These are phyloP conservation scores for Nycticryphes semicollaris DNA, from an alignment of 2,113 vertebrate genomes.

Conservation along the genomic window DNA sequence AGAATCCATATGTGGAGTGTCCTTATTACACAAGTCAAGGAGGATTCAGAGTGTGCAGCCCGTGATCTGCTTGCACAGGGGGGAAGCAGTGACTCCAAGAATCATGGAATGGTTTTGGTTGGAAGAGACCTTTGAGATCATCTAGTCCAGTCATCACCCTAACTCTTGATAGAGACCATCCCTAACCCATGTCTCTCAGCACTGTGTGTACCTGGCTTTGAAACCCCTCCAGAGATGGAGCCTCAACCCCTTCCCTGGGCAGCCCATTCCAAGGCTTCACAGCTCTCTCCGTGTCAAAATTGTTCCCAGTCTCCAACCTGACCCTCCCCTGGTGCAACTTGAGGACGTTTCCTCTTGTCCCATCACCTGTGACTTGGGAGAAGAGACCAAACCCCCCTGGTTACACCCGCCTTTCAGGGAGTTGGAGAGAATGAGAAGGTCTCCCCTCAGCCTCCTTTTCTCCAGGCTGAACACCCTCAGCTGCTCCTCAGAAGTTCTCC, in stretches of 20 bases:
- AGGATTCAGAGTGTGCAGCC: not conserved
- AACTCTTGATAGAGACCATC: not conserved
- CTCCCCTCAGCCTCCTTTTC: not conserved
- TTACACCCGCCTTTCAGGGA: not conserved
- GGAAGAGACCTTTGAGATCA: not conserved
- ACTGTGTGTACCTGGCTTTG: not conserved
- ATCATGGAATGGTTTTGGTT: not conserved
- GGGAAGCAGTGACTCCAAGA: not conserved
- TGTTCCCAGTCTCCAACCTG: not conserved
- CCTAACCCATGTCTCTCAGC: not conserved
- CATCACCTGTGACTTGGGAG: not conserved
- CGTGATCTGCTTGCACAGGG: not conserved
- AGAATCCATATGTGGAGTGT: fast-evolving
- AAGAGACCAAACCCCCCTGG: not conserved
- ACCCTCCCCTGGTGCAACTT: not conserved
- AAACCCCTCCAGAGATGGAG: not conserved
- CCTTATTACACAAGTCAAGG: not conserved
- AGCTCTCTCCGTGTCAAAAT: no score
- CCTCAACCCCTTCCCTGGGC: not conserved
- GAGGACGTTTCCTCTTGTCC: not conserved
- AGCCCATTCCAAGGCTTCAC: not conserved
- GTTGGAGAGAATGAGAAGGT: not conserved
- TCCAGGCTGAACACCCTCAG: not conserved
- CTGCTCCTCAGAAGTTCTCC: not conserved
- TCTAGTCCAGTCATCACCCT: not conserved